Percentiles rank a stretch among this genome's conserved stretches.
phyloP scores from a whole-genome alignment of 2,797 vertebrate species.

The Xerus rutilus region DNA sequence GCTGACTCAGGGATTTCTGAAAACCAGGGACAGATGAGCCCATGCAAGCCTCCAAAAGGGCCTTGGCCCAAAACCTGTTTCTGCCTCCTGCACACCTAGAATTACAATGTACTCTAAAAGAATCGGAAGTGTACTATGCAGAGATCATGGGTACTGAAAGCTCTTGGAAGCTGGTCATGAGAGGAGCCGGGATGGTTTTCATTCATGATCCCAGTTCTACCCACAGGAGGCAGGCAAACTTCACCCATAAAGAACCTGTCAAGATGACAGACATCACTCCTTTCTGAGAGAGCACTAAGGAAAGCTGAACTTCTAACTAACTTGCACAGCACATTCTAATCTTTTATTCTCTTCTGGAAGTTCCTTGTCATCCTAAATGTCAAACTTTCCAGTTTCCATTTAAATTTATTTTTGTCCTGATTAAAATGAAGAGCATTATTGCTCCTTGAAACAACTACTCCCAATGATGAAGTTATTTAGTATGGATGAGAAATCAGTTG shows the following conservation, averaged over 20 bases:
- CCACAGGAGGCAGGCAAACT: background rate
- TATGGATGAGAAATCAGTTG: constrained; percentile 53
- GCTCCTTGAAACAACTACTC: constrained; percentile 48
- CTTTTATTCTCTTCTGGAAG: constrained; percentile 41
- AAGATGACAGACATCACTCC: background rate
- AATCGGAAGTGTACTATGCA: background rate
- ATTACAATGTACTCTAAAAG: background rate
- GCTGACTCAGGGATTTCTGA: constrained; percentile 60
- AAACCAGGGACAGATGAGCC: constrained; percentile 55
- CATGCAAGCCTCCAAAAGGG: background rate
- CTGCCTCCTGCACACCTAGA: background rate
- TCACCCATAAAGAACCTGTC: background rate
- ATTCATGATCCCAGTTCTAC: background rate
- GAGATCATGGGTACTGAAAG: background rate
- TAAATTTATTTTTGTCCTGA: constrained; percentile 35
- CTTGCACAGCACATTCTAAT: background rate
- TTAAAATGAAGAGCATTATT: constrained; percentile 61
- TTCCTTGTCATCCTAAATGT: constrained; percentile 31
- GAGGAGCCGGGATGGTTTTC: background rate
- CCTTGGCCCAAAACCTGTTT: background rate
- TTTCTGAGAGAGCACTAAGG: background rate
- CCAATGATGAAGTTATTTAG: constrained; percentile 53
- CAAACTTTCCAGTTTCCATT: constrained; percentile 54
- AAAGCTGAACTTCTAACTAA: background rate
- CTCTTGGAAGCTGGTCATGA: background rate